Base-by-base conservation (phyloP, 2,888 invertebrate species). In the Microctonus brassicae region DNA sequence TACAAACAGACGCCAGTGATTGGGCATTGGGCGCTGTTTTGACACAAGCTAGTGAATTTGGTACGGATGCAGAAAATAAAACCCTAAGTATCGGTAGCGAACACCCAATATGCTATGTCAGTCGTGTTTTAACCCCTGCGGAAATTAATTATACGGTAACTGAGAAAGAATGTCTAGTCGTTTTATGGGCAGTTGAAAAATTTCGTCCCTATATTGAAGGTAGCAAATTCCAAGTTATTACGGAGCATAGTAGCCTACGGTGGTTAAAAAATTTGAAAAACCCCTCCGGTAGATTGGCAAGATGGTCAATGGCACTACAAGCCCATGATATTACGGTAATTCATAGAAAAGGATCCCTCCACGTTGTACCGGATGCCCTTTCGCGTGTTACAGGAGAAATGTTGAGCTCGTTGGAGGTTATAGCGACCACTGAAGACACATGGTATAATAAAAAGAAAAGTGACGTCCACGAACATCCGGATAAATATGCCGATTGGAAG, bases 291-390 rank as follows among this genome's bases (percentile, higher is more conserved):
- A 13, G 70, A 4, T 17, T 72, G 3, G 57, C 66, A 11, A n/a
- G 69, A 4, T 72, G 69, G 69, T 69, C 67, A 0, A 10, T 69
- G 4, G 55, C 39, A 7, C 36, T 75, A 36, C 65, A 73, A 39
- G 68, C 33, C 4, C 64, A 63, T 1, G 73, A 73, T 47, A 73
- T 69, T 63, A 20, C 42, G 4, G 52, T 73, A 1, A 3, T 39
- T 1, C 69, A 73, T 17, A 22, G 73, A 0, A 69, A 73, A 55
- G 69, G 73, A 1, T 6, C 36, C 17, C 53, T 69, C 0, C 29
- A 69, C 9, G 63, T 67, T 0, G 73, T 76, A 10, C 77, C 76
- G 0, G 76, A 76, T 17, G 63, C 70, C 10, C 63, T 73, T 0
- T 73, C 72, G n/a, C 53, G 11, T 58, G 29, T n/a, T 3, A 26